phyloP scores from a whole-genome alignment of 2,797 vertebrate genomes.

The Psittacula derbiana region DNA sequence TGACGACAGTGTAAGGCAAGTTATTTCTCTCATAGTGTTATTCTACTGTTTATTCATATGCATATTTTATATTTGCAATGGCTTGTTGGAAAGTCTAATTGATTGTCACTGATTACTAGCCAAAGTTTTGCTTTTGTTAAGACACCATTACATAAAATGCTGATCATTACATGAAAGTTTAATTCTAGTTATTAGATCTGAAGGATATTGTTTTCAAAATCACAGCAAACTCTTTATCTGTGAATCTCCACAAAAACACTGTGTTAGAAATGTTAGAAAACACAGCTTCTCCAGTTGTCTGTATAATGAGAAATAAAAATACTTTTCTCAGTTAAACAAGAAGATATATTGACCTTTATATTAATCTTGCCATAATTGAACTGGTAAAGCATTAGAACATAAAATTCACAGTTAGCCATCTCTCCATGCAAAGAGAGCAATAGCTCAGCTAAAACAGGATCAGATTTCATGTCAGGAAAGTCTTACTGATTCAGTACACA shows the following conservation, averaged over 20 bases:
- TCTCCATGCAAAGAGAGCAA: not conserved
- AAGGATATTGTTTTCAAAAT: conserved; percentile 30
- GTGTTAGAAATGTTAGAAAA: conserved; percentile 46
- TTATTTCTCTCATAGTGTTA: conserved; percentile 39
- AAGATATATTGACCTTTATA: conserved; percentile 7
- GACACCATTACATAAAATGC: conserved; percentile 32
- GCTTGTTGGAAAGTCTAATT: conserved; percentile 59
- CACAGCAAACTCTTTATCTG: conserved; percentile 22
- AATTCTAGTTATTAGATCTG: not conserved
- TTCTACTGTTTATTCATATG: conserved; percentile 41
- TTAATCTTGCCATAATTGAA: not conserved
- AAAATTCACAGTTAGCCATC: not conserved
- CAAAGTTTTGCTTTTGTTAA: conserved; percentile 53
- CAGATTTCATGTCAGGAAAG: not conserved
- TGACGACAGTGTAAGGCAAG: conserved; percentile 45
- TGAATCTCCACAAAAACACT: not conserved
- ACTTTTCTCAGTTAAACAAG: conserved; percentile 59
- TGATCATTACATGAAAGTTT: conserved; percentile 1
- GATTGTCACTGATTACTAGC: conserved; percentile 54
- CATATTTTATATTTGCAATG: conserved; percentile 65
- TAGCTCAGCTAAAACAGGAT: not conserved
- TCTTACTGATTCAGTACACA: not conserved
- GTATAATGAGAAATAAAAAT: conserved; percentile 41
- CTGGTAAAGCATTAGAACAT: not conserved
- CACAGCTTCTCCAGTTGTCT: conserved; percentile 10